Evolutionary conservation across 1,140 invertebrate genomes (phyloP).

Genomic region (Anastrepha obliqua): DNA sequence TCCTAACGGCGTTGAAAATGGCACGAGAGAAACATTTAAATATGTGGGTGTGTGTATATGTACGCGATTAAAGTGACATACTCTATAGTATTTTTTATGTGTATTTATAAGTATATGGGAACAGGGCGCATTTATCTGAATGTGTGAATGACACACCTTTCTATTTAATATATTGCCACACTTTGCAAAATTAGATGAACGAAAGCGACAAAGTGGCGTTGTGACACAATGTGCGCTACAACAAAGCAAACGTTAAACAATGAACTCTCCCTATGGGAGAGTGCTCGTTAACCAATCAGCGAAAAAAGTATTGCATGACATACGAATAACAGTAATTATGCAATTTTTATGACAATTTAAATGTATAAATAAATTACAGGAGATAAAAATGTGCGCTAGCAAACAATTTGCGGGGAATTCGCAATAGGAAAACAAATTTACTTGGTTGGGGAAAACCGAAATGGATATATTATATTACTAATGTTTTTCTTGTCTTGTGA

Average conservation of each 20-base stretch:
- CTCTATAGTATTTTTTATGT: not conserved
- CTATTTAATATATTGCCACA: not conserved
- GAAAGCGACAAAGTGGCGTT: not conserved
- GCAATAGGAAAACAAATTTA: too few species aligned
- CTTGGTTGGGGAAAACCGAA: too few species aligned
- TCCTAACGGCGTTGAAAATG: not conserved
- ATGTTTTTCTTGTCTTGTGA: too few species aligned
- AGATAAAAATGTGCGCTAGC: too few species aligned
- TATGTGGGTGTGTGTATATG: not conserved
- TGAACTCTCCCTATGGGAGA: not conserved
- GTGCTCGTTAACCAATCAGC: not conserved
- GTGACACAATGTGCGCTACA: not conserved
- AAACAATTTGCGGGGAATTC: too few species aligned
- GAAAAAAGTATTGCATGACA: not conserved
- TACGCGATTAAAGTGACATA: not conserved
- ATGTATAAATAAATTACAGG: not conserved
- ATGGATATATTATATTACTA: too few species aligned
- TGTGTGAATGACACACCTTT: constrained; percentile 3
- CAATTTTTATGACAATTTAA: not conserved
- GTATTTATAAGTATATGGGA: not conserved
- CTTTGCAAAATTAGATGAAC: constrained; percentile 9
- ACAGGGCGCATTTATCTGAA: not conserved
- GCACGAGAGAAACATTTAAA: not conserved
- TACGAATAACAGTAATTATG: constrained; percentile 23
- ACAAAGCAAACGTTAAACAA: not conserved